A percentile compares a stretch with the other conserved stretches of the same genome.
phyloP scores from a whole-genome alignment of 2,113 vertebrate genomes.

The Hemichromis elongatus region DNA sequence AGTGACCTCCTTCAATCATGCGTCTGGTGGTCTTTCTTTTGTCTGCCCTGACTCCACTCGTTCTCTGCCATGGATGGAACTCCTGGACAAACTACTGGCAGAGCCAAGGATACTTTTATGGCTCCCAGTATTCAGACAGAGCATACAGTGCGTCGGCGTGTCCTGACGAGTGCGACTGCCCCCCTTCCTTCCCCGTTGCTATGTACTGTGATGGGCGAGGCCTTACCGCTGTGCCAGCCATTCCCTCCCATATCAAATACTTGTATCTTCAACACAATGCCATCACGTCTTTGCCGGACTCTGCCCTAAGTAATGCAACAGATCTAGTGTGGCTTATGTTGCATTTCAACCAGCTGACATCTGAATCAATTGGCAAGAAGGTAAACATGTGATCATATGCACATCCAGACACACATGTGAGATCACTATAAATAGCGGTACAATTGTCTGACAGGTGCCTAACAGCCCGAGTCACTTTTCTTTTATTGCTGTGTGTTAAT shows the following conservation, averaged over 20 bases:
- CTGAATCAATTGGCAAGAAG: slow-evolving; percentile 78
- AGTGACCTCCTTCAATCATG: slow-evolving; percentile 81
- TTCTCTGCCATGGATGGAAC: slow-evolving; percentile 72
- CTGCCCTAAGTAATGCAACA: slow-evolving; percentile 85
- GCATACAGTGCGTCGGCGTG: slow-evolving; percentile 70
- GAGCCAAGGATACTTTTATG: slow-evolving; percentile 47
- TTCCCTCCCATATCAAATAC: slow-evolving; percentile 90
- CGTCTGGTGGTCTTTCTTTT: slow-evolving; percentile 47
- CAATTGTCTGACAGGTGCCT: background rate
- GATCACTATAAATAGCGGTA: background rate
- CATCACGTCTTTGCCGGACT: slow-evolving; percentile 81
- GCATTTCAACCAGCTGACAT: slow-evolving; percentile 86
- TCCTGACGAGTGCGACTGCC: slow-evolving; percentile 89
- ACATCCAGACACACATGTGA: background rate
- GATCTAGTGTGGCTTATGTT: slow-evolving; percentile 89
- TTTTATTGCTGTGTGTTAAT: background rate
- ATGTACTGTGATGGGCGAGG: slow-evolving; percentile 92
- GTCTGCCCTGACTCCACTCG: slow-evolving; percentile 70
- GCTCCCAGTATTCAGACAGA: slow-evolving; percentile 44
- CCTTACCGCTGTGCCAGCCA: slow-evolving; percentile 82
- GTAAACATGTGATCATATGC: slow-evolving; percentile 32
- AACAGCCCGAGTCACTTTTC: background rate
- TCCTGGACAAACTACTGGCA: slow-evolving; percentile 80
- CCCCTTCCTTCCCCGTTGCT: slow-evolving; percentile 84
- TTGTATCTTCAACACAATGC: slow-evolving; percentile 94